These are phyloP conservation scores for Antitype chi DNA, from an alignment of 2,888 invertebrate species.

Conservation along the genomic window DNA sequence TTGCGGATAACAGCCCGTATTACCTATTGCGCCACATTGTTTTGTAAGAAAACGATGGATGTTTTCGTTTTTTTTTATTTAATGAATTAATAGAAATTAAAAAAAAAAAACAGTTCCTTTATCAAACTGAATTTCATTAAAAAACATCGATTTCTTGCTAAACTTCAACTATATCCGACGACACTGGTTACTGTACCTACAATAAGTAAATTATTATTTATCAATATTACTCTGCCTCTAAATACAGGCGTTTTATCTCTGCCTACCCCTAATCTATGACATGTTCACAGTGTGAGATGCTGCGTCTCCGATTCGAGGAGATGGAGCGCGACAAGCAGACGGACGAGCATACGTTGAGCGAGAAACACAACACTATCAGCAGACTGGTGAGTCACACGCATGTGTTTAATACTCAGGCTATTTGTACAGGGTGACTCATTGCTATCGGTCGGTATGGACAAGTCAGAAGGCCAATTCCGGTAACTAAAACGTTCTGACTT, in stretches of 20 bases:
- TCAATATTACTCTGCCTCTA: too few species aligned
- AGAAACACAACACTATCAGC: conserved; percentile 86
- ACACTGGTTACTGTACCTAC: too few species aligned
- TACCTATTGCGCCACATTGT: too few species aligned
- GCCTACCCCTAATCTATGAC: background rate
- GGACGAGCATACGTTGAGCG: conserved; percentile 81
- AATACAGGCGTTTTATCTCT: background rate
- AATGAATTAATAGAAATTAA: too few species aligned
- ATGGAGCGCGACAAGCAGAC: conserved; percentile 88
- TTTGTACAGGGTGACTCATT: background rate
- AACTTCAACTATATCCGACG: too few species aligned
- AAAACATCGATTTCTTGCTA: too few species aligned
- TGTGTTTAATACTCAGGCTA: background rate
- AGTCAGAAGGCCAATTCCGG: background rate
- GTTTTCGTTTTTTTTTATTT: too few species aligned
- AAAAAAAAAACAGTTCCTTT: too few species aligned
- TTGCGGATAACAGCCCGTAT: too few species aligned
- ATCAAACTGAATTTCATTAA: too few species aligned
- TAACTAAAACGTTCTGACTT: background rate
- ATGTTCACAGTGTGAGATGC: conserved; percentile 85
- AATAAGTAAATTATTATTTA: too few species aligned
- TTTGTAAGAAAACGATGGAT: too few species aligned
- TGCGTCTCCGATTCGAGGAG: conserved; percentile 90
- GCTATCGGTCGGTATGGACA: background rate
- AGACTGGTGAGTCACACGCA: conserved; percentile 81